These are phyloP conservation scores for Microctenopoma lineatum DNA, from an alignment of 2,797 vertebrate species.

Conservation along the genomic window DNA sequence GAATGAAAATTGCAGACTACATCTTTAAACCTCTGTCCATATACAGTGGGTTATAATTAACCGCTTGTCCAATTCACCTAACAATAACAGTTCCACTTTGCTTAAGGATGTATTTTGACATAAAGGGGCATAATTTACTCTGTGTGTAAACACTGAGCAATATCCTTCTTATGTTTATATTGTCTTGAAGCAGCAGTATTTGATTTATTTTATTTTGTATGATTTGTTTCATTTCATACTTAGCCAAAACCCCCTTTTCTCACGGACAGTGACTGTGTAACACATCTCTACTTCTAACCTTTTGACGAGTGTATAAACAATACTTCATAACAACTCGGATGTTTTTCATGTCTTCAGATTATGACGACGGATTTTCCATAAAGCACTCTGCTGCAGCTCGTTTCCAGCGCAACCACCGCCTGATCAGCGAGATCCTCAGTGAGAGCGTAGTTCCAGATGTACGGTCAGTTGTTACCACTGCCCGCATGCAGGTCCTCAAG, in stretches of 20 bases:
- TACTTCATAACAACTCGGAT: background rate
- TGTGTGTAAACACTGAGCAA: conserved; percentile 54
- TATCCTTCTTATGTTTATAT: conserved; percentile 39
- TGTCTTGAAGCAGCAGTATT: conserved; percentile 20
- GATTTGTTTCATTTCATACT: conserved; percentile 1
- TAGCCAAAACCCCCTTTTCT: conserved; percentile 7
- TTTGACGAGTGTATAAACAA: conserved; percentile 16
- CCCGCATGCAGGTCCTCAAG: conserved; percentile 99
- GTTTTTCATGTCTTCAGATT: conserved; percentile 83
- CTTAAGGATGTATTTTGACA: conserved; percentile 49
- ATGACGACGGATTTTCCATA: conserved; percentile 96
- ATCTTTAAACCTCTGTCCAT: conserved; percentile 41
- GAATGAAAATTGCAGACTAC: conserved; percentile 49
- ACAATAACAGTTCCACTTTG: conserved; percentile 37
- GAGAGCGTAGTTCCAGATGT: conserved; percentile 97
- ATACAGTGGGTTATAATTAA: conserved; percentile 49
- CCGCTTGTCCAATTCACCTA: conserved; percentile 43
- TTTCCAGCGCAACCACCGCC: conserved; percentile 97
- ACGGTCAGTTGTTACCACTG: conserved; percentile 95
- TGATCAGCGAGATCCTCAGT: conserved; percentile 98
- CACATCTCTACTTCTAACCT: conserved; percentile 9
- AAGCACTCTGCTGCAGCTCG: conserved; percentile 96
- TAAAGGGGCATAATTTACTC: conserved; percentile 52
- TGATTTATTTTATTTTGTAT: conserved; percentile 29
- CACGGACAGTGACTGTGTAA: background rate